A percentile compares a stretch with the other conserved stretches of the same genome.
Evolutionary conservation across 2,888 invertebrate species (phyloP).

Genomic region (Tetragnatha montana): DNA sequence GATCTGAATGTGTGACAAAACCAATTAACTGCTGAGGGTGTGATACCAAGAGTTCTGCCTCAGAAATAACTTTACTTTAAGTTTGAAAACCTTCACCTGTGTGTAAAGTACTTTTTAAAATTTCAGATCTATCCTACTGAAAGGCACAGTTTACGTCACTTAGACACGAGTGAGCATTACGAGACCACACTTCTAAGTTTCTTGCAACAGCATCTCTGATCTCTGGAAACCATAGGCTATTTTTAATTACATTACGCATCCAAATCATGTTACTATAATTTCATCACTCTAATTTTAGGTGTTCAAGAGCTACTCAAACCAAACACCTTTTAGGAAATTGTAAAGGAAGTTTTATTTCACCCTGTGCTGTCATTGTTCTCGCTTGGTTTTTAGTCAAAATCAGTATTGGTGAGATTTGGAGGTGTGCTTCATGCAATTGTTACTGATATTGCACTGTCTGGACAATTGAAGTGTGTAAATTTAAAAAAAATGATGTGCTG

Average conservation of each 20-base stretch:
- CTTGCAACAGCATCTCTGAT: constrained; percentile 82
- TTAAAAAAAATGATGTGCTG: background rate
- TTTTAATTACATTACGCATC: constrained; percentile 46
- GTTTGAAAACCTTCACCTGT: constrained; percentile 13
- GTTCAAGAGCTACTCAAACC: constrained; percentile 5
- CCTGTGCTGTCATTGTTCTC: background rate
- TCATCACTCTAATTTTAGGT: constrained; percentile 55
- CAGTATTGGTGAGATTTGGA: background rate
- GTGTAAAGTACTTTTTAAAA: background rate
- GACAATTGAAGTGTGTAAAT: background rate
- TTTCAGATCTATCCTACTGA: constrained; percentile 92
- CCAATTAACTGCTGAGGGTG: no score
- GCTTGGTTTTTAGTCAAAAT: no score
- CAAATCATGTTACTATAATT: constrained; percentile 29
- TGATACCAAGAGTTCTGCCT: background rate
- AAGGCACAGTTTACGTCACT: constrained; percentile 93
- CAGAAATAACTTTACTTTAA: no score
- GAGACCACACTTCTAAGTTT: constrained; percentile 95
- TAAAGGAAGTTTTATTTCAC: background rate
- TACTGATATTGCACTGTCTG: background rate
- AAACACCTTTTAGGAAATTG: background rate
- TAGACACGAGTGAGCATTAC: constrained; percentile 96
- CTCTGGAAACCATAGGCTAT: constrained; percentile 58
- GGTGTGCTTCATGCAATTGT: background rate
- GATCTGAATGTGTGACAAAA: no score